Evolutionary conservation across 1,140 invertebrate genomes (phyloP), one percentile per base, ranked within the genome.

Genomic region (Thaumatotibia leucotreta): DNA sequence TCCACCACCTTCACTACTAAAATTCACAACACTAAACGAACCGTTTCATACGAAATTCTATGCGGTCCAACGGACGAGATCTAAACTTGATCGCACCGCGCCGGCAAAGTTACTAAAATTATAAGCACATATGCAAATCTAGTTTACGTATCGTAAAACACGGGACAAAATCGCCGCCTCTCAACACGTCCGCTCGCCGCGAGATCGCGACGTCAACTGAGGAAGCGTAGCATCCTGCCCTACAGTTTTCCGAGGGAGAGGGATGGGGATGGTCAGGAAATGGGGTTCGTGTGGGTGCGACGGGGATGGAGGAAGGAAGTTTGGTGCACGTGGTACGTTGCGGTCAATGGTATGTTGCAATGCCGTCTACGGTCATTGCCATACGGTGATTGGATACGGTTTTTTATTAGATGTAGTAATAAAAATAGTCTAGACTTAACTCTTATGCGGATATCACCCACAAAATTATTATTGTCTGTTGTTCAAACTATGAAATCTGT

Each of bases 301-400:
- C 22, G 69, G 76, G 66, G 85, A 84, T 61, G 66, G 68, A 23
- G 32, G 70, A 70, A 78, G 77, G 72, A 77, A 77, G 76, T 80
- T 72, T 69, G 70, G 70, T 79, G 76, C 85, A 88, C 85, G 83
- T 86, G 85, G 83, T 73, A 67, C 81, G 78, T 81, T 85, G 84
- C 84, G 84, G 85, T 86, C 78, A 81, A 79, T 58, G 52, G 52
- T 58, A 58, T 62, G 61, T 84, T 86, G 85, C 85, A 85, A 80
- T 79, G 82, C 76, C 66, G 74, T 72, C 81, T 88, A 84, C 84
- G 83, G 85, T 88, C 83, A 88, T 88, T 86, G 85, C 85, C 83
- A 81, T 82, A 80, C 76, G 66, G 65, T 75, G 75, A 79, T 75
- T 71, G 74, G 64, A 69, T 76, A 65, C 33, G 33, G n/a, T 61